These are phyloP conservation scores for Typhlichthys eigenmanni DNA, from an alignment of 2,797 vertebrate species.

Conservation along the genomic window DNA sequence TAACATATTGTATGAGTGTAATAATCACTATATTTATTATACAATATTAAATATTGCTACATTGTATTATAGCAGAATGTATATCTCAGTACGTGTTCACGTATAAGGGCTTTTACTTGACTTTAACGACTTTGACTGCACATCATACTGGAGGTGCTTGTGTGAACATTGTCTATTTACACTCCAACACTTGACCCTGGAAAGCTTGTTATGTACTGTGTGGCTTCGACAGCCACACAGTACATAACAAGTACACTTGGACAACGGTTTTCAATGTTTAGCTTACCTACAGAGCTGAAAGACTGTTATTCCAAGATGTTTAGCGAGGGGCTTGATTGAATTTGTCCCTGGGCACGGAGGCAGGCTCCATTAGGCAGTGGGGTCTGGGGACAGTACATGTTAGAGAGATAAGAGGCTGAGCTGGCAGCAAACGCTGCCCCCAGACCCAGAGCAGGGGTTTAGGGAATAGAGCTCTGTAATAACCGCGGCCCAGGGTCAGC, in stretches of 20 bases:
- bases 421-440: constrained; percentile 62
- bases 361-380: constrained; percentile 73
- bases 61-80: not conserved
- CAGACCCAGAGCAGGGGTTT: constrained; percentile 69
- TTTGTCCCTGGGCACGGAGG: constrained; percentile 60
- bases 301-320: constrained; percentile 67
- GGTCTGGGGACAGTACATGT: constrained; percentile 68
- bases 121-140: no score
- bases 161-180: no score
- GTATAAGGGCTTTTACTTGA: no score
- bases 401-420: constrained; percentile 63
- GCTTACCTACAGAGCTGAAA: constrained; percentile 33
- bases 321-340: constrained; percentile 60
- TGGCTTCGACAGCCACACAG: constrained; percentile 15
- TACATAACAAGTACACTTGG: constrained; percentile 25
- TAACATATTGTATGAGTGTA: not conserved
- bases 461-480: constrained; percentile 79
- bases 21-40: not conserved
- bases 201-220: not conserved
- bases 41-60: not conserved
- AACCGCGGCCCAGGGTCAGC: constrained; percentile 75
- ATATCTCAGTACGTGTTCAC: no score
- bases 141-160: no score
- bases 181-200: not conserved
- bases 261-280: constrained; percentile 37